Base-by-base conservation (phyloP, 2,113 vertebrate genomes). In the Romanogobio albipinnatus region DNA sequence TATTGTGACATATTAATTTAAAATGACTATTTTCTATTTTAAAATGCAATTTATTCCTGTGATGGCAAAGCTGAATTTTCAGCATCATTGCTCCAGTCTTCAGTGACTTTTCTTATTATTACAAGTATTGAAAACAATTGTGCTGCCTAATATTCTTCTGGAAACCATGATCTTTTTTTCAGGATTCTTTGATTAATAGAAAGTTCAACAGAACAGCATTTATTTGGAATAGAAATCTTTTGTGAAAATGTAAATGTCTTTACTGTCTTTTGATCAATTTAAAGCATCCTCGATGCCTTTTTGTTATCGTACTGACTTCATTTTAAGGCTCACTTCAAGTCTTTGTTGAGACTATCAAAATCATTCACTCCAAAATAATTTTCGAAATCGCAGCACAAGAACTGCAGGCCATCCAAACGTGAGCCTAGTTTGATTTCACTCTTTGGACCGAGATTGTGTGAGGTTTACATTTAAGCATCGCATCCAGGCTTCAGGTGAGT, bases 401-500 rank as follows among this genome's bases (percentile, higher is more conserved):
- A 70, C 17, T 39, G 17, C 3, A 4, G 66, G n/a, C 33, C 66
- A 70, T 70, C 17, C 66, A 70, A 70, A 70, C 3, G 36, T 70
- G 17, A 77, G 19, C 56, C 49, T 22, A 22, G 15, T 17, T 79
- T 17, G 8, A 22, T 62, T 39, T 84, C 4, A 53, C 71, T 75
- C n/a, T 49, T 71, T 43, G 66, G 17, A 36, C 76, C 43, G 24
- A 59, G 36, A 8, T 56, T 17, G 53, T 78, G 33, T 78, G 76
- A 24, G 76, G 76, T 78, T 77, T 43, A 14, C n/a, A 14, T 62
- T 49, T 10, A 19, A 62, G 43, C 59, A 80, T 64, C 24, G 22
- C 77, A 45, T 64, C 66, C 51, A 53, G 29, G 39, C 53, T 68
- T 85, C 26, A 79, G 36, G 56, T 45, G 76, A 61, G 76, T 79